Base-by-base conservation (phyloP, 2,113 vertebrate species). In the Apteryx mantelli region DNA sequence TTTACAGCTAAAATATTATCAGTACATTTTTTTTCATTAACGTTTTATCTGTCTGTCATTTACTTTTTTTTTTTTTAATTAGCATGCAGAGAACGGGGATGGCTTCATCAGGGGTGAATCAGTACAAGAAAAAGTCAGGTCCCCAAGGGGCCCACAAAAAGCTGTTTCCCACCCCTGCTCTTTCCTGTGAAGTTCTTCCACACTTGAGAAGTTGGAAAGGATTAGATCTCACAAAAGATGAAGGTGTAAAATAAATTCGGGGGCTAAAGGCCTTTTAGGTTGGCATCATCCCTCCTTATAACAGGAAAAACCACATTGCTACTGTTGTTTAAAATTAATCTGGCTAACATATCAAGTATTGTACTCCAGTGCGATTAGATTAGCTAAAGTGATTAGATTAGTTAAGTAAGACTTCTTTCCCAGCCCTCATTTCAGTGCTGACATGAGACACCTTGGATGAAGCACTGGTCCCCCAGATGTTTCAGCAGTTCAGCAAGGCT, bases 21-120 rank as follows among this genome's bases (percentile, higher is more conserved):
- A 76, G 58, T 17, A 3, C 11, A 9, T 69, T 89, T 89, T 38
- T 38, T 68, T 94, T 76, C 48, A 64, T 53, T 60, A 70, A 32
- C 40, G 4, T 82, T 92, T 86, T 79, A 88, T 42, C 70, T 94
- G 80, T 64, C 61, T 38, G n/a, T 87, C 52, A 60, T 64, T 93
- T 87, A 84, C 0, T 32, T 32, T 58, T 58, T 56, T 52, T 58
- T 56, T 52, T 56, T 55, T 26, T 26, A 53, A 56, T 58, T 32
- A 58, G 48, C 52, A 65, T 80, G 28, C 53, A 93, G 58, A 74
- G 68, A 55, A 11, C n/a, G 58, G 42, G 38, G 71, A 40, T 90
- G 66, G 58, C 36, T 93, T 91, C 68, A 77, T 69, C 58, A 38
- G 4, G 20, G 53, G 64, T 93, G 88, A 95, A 95, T 92, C 86